Percentiles rank a stretch among this genome's conserved stretches.
phyloP scores from a whole-genome alignment of 23 tunicate genomes.

The Trididemnum clinides region DNA sequence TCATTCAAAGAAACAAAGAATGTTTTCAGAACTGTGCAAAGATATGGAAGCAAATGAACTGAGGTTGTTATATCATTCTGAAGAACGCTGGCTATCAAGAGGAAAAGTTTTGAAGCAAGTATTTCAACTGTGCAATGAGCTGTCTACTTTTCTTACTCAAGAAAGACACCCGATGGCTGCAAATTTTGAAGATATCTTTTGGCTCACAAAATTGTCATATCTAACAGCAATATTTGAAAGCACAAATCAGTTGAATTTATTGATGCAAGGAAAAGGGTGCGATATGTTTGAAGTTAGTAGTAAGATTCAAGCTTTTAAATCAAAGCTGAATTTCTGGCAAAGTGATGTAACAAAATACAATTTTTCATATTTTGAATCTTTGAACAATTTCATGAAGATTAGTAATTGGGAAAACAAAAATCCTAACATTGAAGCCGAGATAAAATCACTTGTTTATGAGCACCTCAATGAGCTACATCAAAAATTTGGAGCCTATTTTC shows the following conservation, averaged over 20 bases:
- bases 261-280: not conserved
- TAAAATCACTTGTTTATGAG: conserved; percentile 6
- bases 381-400: too few relatives aligned
- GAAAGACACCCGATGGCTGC: conserved; percentile 36
- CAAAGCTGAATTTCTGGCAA: conserved; percentile 28
- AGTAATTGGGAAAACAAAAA: conserved; percentile 2
- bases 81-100: conserved; percentile 48
- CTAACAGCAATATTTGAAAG: conserved; percentile 22
- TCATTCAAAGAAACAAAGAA: conserved; percentile 42
- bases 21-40: conserved; percentile 47
- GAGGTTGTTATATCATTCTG: conserved; percentile 40
- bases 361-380: conserved; percentile 21
- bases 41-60: conserved; percentile 29
- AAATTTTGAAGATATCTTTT: conserved; percentile 45
- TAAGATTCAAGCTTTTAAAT: too few relatives aligned
- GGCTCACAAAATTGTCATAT: conserved; percentile 50
- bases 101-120: conserved; percentile 51
- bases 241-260: too few relatives aligned
- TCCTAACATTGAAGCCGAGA: not conserved
- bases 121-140: conserved; percentile 43
- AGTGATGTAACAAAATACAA: conserved; percentile 16
- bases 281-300: not conserved
- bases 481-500: conserved; percentile 12
- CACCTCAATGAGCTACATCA: conserved; percentile 11
- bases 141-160: conserved; percentile 44